Evolutionary conservation across 1,140 invertebrate species (phyloP).

Genomic region (Potamilus streckersoni): DNA sequence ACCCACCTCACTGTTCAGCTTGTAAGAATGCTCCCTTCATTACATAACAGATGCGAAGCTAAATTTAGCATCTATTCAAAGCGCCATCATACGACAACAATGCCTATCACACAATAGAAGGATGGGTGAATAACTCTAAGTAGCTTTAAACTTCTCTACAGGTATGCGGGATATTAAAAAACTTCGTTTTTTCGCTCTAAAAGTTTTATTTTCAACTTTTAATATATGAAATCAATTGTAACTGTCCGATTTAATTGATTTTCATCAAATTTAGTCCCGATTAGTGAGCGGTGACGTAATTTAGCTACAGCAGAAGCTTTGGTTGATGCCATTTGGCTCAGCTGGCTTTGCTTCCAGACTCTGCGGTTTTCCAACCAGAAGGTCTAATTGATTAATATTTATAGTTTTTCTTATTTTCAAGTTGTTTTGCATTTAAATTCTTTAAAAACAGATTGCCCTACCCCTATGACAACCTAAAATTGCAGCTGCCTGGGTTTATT

Average conservation of each 20-base stretch:
- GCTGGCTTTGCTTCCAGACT: no score
- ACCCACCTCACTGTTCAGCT: no score
- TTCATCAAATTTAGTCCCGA: no score
- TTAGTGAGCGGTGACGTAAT: no score
- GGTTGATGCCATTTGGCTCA: no score
- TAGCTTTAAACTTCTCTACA: conserved; percentile 29
- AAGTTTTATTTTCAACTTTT: conserved; percentile 5
- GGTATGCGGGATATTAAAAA: conserved; percentile 29
- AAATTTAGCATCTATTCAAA: conserved; percentile 30
- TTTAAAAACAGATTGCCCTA: conserved; percentile 23
- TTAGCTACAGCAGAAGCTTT: no score
- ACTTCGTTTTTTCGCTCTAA: conserved; percentile 14
- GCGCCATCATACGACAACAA: conserved; percentile 25
- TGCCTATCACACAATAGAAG: conserved; percentile 30
- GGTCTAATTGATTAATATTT: conserved; percentile 30
- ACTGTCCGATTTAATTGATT: no score
- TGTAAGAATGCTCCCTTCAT: conserved; percentile 1
- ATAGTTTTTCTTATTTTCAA: conserved; percentile 34
- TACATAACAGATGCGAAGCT: conserved; percentile 25
- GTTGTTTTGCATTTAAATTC: conserved; percentile 33
- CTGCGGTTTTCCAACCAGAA: no score
- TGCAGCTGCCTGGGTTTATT: conserved; percentile 26
- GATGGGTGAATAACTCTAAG: conserved; percentile 27
- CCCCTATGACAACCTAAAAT: conserved; percentile 10
- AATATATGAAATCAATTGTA: no score